These are phyloP conservation scores for Drosophila leontia DNA, from an alignment of 1,140 invertebrate genomes.

Conservation along the genomic window DNA sequence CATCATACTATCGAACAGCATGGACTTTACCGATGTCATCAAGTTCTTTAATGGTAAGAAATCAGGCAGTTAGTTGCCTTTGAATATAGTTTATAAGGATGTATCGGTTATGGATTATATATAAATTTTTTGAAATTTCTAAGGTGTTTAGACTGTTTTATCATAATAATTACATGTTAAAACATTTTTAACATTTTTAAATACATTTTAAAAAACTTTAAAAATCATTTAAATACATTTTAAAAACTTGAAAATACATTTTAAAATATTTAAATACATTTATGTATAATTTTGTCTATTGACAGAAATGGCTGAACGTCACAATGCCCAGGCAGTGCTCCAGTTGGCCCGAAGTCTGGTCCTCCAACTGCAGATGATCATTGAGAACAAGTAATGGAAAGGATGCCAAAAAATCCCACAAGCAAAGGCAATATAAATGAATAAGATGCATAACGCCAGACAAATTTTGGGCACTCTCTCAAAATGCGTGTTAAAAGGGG, in stretches of 20 bases:
- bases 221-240: no score
- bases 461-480: not conserved
- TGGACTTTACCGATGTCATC: conserved; percentile 99
- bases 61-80: no score
- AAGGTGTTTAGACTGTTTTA: no score
- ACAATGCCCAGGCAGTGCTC: conserved; percentile 93
- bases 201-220: no score
- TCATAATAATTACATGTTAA: no score
- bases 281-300: not conserved
- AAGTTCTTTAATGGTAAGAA: conserved; percentile 91
- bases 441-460: not conserved
- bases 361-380: conserved; percentile 94
- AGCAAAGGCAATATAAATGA: not conserved
- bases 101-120: conserved; percentile 20
- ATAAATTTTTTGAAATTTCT: no score
- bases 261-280: not conserved
- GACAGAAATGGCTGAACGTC: conserved; percentile 97
- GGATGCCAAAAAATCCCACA: not conserved
- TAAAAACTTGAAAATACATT: no score
- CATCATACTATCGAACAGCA: conserved; percentile 95
- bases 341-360: conserved; percentile 93
- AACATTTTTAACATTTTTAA: no score
- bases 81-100: not conserved
- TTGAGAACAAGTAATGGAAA: conserved; percentile 92
- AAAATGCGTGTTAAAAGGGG: not conserved